These are phyloP conservation scores for Tuberolachnus salignus DNA, from an alignment of 2,888 invertebrate species.

Conservation along the genomic window DNA sequence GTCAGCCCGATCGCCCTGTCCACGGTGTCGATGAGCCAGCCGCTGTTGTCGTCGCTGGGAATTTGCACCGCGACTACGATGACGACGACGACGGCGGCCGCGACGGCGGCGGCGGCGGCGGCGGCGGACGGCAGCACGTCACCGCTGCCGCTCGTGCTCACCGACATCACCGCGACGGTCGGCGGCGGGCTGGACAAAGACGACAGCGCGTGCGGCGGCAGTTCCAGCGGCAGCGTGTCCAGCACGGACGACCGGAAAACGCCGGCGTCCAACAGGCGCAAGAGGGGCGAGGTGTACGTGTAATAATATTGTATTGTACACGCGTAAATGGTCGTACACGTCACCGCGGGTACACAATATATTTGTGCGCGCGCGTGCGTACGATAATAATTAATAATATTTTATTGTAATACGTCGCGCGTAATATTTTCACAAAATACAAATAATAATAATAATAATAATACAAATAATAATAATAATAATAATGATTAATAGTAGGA, in stretches of 20 bases:
- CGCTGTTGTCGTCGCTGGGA: constrained; percentile 68
- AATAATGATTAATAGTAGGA: too few relatives aligned
- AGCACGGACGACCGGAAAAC: constrained; percentile 61
- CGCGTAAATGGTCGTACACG: too few relatives aligned
- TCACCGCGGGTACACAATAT: not conserved
- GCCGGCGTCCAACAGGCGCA: constrained; percentile 62
- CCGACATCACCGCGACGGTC: constrained; percentile 60
- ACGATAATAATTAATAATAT: too few relatives aligned
- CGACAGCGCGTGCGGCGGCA: constrained; percentile 62
- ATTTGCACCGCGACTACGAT: constrained; percentile 39
- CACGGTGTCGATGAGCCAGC: constrained; percentile 62
- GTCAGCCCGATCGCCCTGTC: constrained; percentile 64
- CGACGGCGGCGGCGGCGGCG: constrained; percentile 51
- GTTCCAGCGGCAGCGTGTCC: constrained; percentile 61
- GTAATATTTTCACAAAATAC: too few relatives aligned
- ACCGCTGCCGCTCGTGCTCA: constrained; percentile 59
- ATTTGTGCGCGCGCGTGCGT: too few relatives aligned
- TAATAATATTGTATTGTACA: constrained; percentile 59
- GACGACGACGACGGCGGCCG: constrained; percentile 63
- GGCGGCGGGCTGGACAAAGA: constrained; percentile 61
- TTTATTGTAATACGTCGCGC: too few relatives aligned
- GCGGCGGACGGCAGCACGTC: constrained; percentile 58
- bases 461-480: not conserved
- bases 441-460: not conserved
- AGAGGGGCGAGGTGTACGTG: constrained; percentile 68